Base-by-base conservation (phyloP, 64 coral and sea anemone species). In the Astreopora myriophthalma region DNA sequence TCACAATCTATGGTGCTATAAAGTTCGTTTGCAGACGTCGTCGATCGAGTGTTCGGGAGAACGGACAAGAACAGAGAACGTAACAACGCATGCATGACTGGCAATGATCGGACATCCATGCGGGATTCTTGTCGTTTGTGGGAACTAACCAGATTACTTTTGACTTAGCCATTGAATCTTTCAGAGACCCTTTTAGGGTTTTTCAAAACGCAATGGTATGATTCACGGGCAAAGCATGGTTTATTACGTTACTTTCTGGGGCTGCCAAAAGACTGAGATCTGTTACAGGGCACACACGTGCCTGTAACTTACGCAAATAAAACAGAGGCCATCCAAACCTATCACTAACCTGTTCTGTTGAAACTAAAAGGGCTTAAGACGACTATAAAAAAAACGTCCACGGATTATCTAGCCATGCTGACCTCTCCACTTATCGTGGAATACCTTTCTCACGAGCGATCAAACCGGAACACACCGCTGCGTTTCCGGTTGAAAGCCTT, bases 401-500 rank as follows among this genome's bases (percentile, higher is more conserved):
- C 9, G 39, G 11, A 46, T 6, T 46, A 25, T 6, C 2, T 12
- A 16, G 6, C 52, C 30, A 34, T 16, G 17, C 17, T 34, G 42
- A 80, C 48, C 76, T 60, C 61, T 61, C 29, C 51, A 60, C 25
- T 61, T 60, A 12, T 51, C 27, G 74, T 26, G 39, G 20, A 32
- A 29, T 80, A 16, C 48, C 14, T 12, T 52, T 73, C 32, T 35
- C 2, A 34, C 13, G 69, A 35, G 19, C 13, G 11, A 20, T 6
- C 14, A 81, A 60, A 83, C 33, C 79, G 55, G 79, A 83, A 83
- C 57, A 55, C 6, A 65, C 79, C 14, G 61, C 79, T 64, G 79
- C 3, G 79, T 64, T 83, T 83, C 79, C 79, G 79, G 79, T 64
- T 35, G 1, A 36, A 64, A 55, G 3, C 51, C 34, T 34, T 22